phyloP scores from a whole-genome alignment of 2,113 vertebrate genomes.

The Pelecanoides urinatrix region DNA sequence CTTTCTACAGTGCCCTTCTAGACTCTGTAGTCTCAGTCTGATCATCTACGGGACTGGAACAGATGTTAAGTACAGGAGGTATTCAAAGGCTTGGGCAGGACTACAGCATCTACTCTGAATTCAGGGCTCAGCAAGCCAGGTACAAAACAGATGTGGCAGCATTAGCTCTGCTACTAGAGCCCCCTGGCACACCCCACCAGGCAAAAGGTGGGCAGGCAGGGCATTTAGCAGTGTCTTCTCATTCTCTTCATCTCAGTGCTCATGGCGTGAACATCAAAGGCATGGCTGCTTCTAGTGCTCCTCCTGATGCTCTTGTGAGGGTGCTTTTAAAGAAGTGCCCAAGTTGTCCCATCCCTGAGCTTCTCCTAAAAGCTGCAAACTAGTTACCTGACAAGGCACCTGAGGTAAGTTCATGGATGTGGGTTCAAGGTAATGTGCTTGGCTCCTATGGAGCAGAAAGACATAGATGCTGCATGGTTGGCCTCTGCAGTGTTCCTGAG shows the following conservation, averaged over 20 bases:
- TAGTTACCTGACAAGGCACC: background rate
- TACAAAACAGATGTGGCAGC: background rate
- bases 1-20: background rate
- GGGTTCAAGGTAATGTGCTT: background rate
- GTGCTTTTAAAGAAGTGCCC: background rate
- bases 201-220: background rate
- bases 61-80: background rate
- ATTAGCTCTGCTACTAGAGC: background rate
- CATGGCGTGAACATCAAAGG: background rate
- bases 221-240: background rate
- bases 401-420: background rate
- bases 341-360: background rate
- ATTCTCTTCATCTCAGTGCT: background rate
- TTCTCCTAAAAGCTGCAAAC: background rate
- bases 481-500: background rate
- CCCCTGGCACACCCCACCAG: background rate
- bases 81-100: background rate
- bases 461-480: background rate
- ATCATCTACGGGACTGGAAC: background rate
- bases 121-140: background rate
- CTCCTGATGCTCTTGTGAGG: background rate
- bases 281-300: background rate
- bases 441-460: background rate
- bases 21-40: background rate
- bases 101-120: background rate